These are phyloP conservation scores for Ormyrus pomaceus DNA, from an alignment of 2,888 invertebrate species.

Conservation along the genomic window DNA sequence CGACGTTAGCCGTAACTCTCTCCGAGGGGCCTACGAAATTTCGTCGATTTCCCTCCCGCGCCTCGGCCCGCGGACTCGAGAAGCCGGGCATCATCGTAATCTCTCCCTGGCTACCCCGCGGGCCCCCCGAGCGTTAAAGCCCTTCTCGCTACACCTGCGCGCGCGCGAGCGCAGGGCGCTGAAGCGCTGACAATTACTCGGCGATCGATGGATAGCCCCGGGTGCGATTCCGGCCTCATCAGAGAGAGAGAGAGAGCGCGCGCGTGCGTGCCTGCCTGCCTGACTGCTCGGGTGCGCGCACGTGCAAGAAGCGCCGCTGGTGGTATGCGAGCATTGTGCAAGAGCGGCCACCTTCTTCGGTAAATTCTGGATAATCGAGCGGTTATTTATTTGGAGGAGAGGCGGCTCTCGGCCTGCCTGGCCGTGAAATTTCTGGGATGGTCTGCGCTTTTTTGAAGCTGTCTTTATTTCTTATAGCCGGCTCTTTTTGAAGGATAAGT, in stretches of 20 bases:
- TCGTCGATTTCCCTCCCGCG: slow-evolving; percentile 34
- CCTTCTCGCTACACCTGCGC: slow-evolving; percentile 43
- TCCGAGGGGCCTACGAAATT: neutral
- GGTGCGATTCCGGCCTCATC: slow-evolving; percentile 29
- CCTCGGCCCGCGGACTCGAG: neutral
- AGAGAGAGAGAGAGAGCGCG: neutral
- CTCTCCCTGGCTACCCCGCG: slow-evolving; percentile 39
- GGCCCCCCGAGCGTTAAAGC: neutral
- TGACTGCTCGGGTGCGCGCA: neutral
- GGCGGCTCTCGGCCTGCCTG: neutral
- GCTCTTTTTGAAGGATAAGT: too few species aligned
- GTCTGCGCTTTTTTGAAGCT: too few species aligned
- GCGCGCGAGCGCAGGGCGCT: neutral
- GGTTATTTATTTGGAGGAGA: slow-evolving; percentile 37
- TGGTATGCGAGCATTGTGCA: slow-evolving; percentile 4
- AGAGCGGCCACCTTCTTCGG: slow-evolving; percentile 7
- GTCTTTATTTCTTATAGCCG: too few species aligned
- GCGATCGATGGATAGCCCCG: slow-evolving; percentile 51
- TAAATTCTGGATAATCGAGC: slow-evolving; percentile 53
- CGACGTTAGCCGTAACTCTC: slow-evolving; percentile 13
- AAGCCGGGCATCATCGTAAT: slow-evolving; percentile 8
- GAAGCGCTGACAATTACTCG: slow-evolving; percentile 49
- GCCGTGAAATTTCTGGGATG: too few species aligned
- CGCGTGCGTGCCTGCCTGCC: too few species aligned
- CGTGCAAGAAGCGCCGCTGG: slow-evolving; percentile 23